Base-by-base conservation (phyloP, 2,888 invertebrate genomes). In the Iphiclides podalirius region DNA sequence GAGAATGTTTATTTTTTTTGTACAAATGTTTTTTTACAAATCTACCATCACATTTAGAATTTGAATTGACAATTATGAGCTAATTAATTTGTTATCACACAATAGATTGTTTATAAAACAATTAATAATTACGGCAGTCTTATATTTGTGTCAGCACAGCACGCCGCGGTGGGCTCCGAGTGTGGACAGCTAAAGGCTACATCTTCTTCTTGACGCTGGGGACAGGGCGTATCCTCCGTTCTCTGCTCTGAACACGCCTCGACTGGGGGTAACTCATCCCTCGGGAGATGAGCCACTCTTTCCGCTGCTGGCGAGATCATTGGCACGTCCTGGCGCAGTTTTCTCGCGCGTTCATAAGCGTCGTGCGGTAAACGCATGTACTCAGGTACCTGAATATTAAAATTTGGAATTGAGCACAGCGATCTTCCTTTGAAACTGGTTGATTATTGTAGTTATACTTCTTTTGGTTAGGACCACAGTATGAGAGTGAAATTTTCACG, bases 161-260 rank as follows among this genome's bases (percentile, higher is more conserved):
- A 83, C 0, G 82, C 84, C 20, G 66, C 35, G 2, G 58, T 59
- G 0, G 83, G 71, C 16, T 79, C 66, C 0, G 75, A 72, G 36
- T 70, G 82, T 0, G 78, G 77, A 48, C 87, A 87, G 0, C 77
- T 66, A 60, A 88, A 88, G 3, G 78, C 64, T 0, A 88, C 87
- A 50, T 87, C 85, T 57, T 88, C 86, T n/a, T 69, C 64, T 40
- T 70, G 67, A 17, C 12, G 59, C 0, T 60, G 63, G 1, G 70
- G 69, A 53, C 85, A 85, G 0, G 78, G 78, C 0, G 68, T 72
- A 1, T 45, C 52, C 31, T 73, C 66, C 0, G 69, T 61, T 0
- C 74, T 71, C 0, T 79, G 68, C 13, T 68, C 53, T 4, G 70
- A 14, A 47, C 86, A 86, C 1, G 57, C 50, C 1, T 63, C 70